Evolutionary conservation across 2,113 vertebrate genomes (phyloP).

Genomic region (Cavia porcellus): DNA sequence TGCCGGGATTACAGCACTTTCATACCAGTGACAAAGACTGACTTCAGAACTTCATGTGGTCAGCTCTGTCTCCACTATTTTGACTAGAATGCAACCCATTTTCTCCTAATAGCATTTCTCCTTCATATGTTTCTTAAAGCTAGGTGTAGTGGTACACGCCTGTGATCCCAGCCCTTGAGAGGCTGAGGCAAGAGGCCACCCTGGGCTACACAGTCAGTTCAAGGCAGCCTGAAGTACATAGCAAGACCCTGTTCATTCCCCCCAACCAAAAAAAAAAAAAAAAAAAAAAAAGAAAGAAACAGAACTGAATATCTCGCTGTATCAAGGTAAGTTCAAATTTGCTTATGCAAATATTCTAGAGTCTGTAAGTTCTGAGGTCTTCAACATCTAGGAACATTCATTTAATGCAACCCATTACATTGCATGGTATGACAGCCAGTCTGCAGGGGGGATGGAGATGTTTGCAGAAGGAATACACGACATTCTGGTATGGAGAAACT

Average conservation of each 20-base stretch:
- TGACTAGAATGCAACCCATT: slow-evolving; percentile 12
- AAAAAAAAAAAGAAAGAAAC: not conserved
- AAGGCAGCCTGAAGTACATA: not conserved
- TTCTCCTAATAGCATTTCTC: not conserved
- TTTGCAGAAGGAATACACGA: not conserved
- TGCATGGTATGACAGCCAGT: not conserved
- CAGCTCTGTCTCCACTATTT: not conserved
- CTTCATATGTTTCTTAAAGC: not conserved
- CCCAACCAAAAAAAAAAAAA: not conserved
- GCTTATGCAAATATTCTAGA: not conserved
- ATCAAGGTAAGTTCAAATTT: slow-evolving; percentile 27
- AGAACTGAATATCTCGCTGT: not conserved
- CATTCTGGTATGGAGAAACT: not conserved
- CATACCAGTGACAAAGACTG: not conserved
- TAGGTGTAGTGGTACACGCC: not conserved
- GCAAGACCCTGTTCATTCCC: not conserved
- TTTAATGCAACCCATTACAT: not conserved
- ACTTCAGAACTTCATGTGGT: not conserved
- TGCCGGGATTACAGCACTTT: not conserved
- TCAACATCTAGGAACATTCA: slow-evolving; percentile 14
- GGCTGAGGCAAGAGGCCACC: not conserved
- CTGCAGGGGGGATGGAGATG: not conserved
- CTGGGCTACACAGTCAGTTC: not conserved
- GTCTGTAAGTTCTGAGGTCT: not conserved
- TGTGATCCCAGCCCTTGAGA: not conserved